Conservation (phyloP, 1,140 invertebrate genomes). For the Apis cerana region DNA sequence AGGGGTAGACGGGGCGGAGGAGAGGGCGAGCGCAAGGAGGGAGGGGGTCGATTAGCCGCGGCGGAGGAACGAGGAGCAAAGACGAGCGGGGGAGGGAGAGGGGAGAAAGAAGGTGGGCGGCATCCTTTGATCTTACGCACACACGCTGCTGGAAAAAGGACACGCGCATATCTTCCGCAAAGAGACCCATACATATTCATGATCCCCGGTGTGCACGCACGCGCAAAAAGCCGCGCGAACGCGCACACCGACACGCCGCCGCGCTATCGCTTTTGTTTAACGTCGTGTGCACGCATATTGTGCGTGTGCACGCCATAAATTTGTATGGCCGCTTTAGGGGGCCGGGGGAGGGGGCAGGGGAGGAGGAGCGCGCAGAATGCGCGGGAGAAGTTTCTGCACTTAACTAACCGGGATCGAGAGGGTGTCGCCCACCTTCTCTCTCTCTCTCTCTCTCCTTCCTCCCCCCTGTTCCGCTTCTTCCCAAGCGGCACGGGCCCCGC, state of each 20-base stretch:
- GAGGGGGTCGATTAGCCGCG: constrained; percentile 35
- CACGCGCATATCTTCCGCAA: constrained; percentile 67
- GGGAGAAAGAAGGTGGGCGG: constrained; percentile 57
- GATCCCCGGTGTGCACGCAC: constrained; percentile 47
- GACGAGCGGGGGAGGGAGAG: not conserved
- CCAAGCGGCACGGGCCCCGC: not conserved
- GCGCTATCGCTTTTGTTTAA: constrained; percentile 63
- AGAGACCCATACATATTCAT: constrained; percentile 66
- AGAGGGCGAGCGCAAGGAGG: constrained; percentile 3
- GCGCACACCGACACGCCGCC: not conserved
- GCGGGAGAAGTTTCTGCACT: constrained; percentile 66
- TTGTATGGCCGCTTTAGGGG: constrained; percentile 49
- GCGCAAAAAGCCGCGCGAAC: constrained; percentile 33
- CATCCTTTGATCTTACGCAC: constrained; percentile 66
- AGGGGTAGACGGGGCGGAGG: constrained; percentile 8
- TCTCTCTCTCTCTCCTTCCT: not conserved
- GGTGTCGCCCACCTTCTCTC: constrained; percentile 29
- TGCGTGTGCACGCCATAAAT: constrained; percentile 69
- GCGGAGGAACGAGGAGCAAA: constrained; percentile 25
- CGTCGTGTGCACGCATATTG: constrained; percentile 65
- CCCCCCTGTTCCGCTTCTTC: not conserved
- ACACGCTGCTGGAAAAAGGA: constrained; percentile 60
- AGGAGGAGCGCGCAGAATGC: constrained; percentile 57
- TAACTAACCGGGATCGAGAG: constrained; percentile 55
- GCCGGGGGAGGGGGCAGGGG: constrained; percentile 15